A percentile compares a stretch with the other conserved stretches of the same genome.
Evolutionary conservation across 2,888 invertebrate genomes (phyloP).

Genomic region (Yponomeuta cagnagella): DNA sequence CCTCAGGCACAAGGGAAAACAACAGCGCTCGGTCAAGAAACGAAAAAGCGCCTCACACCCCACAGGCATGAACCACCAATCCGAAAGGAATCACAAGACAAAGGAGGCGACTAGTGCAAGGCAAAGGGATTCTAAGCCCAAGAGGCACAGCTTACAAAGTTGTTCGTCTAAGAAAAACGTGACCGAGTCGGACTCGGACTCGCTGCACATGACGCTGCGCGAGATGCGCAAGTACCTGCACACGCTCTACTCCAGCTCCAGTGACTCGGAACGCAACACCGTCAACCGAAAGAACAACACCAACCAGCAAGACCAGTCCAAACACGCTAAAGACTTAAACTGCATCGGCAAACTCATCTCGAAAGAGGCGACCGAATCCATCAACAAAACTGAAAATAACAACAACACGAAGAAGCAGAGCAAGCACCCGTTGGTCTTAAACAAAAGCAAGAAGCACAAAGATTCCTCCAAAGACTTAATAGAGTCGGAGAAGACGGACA

Average conservation of each 20-base stretch:
- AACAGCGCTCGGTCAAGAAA: constrained; percentile 53
- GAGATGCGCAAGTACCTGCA: constrained; percentile 90
- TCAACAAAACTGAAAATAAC: constrained; percentile 53
- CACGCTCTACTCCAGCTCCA: constrained; percentile 86
- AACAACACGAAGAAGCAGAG: constrained; percentile 63
- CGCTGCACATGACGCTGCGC: constrained; percentile 87
- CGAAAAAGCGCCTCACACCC: constrained; percentile 53
- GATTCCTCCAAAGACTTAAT: constrained; percentile 48
- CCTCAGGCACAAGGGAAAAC: constrained; percentile 55
- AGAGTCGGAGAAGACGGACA: constrained; percentile 65
- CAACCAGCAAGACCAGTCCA: constrained; percentile 54
- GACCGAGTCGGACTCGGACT: constrained; percentile 78
- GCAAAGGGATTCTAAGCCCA: constrained; percentile 64
- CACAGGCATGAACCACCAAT: constrained; percentile 32
- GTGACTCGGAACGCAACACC: constrained; percentile 77
- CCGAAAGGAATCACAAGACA: constrained; percentile 41
- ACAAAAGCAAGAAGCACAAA: constrained; percentile 78
- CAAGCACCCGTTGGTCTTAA: constrained; percentile 76
- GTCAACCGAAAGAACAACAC: constrained; percentile 65
- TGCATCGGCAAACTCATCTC: constrained; percentile 39
- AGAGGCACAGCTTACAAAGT: constrained; percentile 82
- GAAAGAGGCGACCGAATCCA: constrained; percentile 50
- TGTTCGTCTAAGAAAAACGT: constrained; percentile 74
- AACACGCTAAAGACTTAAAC: constrained; percentile 47
- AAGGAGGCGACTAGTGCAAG: constrained; percentile 35